Conservation (phyloP, 2,797 vertebrate genomes). For the Paguma larvata region DNA sequence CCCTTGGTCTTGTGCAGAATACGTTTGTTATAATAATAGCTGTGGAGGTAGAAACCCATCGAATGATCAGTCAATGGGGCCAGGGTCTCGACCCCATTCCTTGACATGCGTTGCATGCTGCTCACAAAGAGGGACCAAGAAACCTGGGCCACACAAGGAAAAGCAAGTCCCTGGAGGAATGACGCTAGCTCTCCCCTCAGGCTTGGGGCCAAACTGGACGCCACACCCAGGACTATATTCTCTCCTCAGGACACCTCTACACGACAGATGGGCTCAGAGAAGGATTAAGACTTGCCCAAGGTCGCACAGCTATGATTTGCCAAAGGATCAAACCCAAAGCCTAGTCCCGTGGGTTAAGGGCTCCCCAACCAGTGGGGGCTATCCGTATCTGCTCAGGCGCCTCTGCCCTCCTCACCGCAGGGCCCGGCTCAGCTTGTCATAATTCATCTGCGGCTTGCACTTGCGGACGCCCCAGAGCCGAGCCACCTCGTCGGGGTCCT, state of each 20-base stretch:
- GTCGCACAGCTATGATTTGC: background rate
- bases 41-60: constrained; percentile 72
- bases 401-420: constrained; percentile 91
- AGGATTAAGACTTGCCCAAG: background rate
- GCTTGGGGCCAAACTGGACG: background rate
- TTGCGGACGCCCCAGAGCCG: constrained; percentile 96
- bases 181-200: background rate
- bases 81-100: background rate
- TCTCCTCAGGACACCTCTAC: background rate
- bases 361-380: background rate
- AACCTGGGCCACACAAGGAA: background rate
- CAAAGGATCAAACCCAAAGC: background rate
- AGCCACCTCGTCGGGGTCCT: constrained; percentile 96
- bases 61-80: background rate
- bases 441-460: constrained; percentile 97
- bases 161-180: background rate
- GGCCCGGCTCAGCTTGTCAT: constrained; percentile 96
- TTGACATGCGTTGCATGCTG: fast-evolving
- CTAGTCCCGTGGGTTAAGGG: background rate
- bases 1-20: constrained; percentile 98
- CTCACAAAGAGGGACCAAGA: background rate
- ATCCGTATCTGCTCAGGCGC: constrained; percentile 47
- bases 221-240: background rate
- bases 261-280: background rate
- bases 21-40: constrained; percentile 97